Conservation (phyloP, 2,797 vertebrate genomes). For the Sebastes steindachneri region DNA sequence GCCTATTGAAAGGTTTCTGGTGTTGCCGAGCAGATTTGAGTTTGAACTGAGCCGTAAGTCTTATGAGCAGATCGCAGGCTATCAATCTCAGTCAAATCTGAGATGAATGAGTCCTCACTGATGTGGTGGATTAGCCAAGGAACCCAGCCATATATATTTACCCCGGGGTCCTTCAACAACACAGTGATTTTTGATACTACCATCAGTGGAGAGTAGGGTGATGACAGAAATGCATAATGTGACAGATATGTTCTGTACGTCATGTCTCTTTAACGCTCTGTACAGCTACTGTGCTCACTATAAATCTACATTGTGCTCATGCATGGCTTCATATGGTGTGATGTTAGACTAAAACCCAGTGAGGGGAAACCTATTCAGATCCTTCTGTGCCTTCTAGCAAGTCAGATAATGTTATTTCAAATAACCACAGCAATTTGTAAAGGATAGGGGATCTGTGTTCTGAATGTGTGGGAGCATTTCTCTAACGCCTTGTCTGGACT, state of each 20-base stretch:
- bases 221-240: background rate
- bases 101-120: background rate
- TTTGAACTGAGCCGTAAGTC: background rate
- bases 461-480: constrained; percentile 18
- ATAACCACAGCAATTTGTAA: background rate
- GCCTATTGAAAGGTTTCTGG: background rate
- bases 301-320: background rate
- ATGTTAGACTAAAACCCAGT: background rate
- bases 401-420: background rate
- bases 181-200: constrained; percentile 20
- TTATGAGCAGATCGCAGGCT: background rate
- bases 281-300: background rate
- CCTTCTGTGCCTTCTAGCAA: background rate
- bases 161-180: background rate
- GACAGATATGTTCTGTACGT: constrained; percentile 15
- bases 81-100: constrained; percentile 6
- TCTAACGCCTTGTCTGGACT: background rate
- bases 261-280: constrained; percentile 1
- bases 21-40: background rate
- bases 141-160: background rate
- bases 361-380: background rate
- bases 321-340: background rate
- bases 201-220: constrained; percentile 5
- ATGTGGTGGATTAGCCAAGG: constrained; percentile 1
- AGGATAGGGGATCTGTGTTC: background rate